Conservation (phyloP, 2,888 invertebrate genomes). For the Drosophila villosipedis region DNA sequence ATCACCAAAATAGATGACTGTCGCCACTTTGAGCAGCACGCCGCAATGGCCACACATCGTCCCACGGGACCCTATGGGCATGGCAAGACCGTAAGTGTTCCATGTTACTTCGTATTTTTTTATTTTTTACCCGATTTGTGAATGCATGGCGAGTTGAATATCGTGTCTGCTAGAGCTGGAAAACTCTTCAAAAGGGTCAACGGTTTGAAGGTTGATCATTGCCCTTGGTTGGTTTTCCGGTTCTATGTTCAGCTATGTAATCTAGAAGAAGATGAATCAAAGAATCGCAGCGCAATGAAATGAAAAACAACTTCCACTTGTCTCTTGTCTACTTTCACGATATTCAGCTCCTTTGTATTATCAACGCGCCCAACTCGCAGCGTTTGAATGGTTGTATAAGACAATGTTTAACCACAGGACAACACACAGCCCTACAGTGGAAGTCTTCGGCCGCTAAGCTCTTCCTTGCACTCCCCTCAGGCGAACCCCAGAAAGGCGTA, state of each 20-base stretch:
- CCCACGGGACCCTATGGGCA: constrained; percentile 85
- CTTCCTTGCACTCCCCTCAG: constrained; percentile 87
- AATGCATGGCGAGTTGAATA: constrained; percentile 85
- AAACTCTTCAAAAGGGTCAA: constrained; percentile 10
- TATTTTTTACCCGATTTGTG: constrained; percentile 34
- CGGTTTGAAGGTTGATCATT: constrained; percentile 1
- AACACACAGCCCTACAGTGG: constrained; percentile 85
- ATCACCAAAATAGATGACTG: constrained; percentile 93
- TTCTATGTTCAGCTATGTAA: constrained; percentile 45
- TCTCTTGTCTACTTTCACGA: constrained; percentile 79
- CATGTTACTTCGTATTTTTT: constrained; percentile 7
- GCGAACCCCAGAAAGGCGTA: constrained; percentile 87
- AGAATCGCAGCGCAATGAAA: constrained; percentile 40
- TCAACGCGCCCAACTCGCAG: constrained; percentile 85
- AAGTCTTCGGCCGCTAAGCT: constrained; percentile 87
- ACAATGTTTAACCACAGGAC: constrained; percentile 86
- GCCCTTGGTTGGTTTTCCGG: constrained; percentile 30
- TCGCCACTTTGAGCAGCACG: constrained; percentile 93
- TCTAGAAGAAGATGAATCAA: constrained; percentile 34
- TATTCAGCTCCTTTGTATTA: constrained; percentile 86
- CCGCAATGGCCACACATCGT: constrained; percentile 88
- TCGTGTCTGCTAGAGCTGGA: constrained; percentile 77
- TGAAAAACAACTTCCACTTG: constrained; percentile 54
- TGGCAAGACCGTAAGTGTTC: constrained; percentile 84
- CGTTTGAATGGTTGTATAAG: constrained; percentile 86